Conservation (phyloP, 2,113 vertebrate species). For the Phainopepla nitens region DNA sequence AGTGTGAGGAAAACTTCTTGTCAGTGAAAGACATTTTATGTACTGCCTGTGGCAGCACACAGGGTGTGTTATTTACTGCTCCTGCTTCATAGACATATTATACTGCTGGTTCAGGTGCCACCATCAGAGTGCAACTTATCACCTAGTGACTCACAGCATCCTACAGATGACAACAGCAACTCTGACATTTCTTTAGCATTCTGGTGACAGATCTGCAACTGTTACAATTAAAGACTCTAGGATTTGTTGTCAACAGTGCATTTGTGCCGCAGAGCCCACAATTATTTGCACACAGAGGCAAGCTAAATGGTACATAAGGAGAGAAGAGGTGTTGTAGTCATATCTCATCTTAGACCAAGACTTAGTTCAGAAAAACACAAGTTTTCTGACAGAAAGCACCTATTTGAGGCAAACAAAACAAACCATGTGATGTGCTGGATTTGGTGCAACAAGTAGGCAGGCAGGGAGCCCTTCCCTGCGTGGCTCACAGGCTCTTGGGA, state of each 20-base stretch:
- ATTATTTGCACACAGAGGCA: not conserved
- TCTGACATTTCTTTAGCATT: slow-evolving; percentile 2
- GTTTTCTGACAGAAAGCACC: not conserved
- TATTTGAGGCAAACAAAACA: not conserved
- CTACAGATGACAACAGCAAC: not conserved
- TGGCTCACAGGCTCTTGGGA: rapidly evolving
- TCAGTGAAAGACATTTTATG: slow-evolving; percentile 30
- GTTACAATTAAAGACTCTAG: slow-evolving; percentile 14
- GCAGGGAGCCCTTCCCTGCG: not conserved
- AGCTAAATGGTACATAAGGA: not conserved
- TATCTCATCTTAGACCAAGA: not conserved
- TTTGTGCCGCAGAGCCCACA: not conserved
- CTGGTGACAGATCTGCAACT: not conserved
- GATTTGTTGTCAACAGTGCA: not conserved
- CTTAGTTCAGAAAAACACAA: not conserved
- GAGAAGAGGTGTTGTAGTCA: not conserved
- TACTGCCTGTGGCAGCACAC: not conserved
- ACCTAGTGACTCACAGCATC: slow-evolving; percentile 35
- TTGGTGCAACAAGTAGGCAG: not conserved
- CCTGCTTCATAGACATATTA: not conserved
- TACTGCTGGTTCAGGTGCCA: slow-evolving; percentile 41
- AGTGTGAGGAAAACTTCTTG: not conserved
- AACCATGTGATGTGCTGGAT: not conserved
- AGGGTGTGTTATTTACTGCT: slow-evolving; percentile 43
- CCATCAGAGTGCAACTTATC: slow-evolving; percentile 45